These are phyloP conservation scores for Clanis bilineata DNA, from an alignment of 2,888 invertebrate genomes.

Conservation along the genomic window DNA sequence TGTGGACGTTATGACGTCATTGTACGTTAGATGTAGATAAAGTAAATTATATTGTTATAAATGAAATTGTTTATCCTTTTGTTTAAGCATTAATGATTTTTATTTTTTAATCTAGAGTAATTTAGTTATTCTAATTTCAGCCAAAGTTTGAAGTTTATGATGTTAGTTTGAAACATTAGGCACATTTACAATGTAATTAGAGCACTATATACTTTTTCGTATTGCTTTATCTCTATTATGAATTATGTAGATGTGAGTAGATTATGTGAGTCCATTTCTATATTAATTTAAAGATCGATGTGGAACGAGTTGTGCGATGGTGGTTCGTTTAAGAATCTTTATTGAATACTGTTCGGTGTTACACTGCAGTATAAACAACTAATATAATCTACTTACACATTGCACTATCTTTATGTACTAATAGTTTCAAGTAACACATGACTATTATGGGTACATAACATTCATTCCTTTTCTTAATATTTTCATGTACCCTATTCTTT, in stretches of 20 bases:
- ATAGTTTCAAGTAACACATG: not conserved
- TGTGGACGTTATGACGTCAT: not conserved
- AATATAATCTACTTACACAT: no score
- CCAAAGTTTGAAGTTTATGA: slow-evolving; percentile 55
- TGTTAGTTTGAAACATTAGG: slow-evolving; percentile 28
- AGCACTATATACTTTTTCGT: not conserved
- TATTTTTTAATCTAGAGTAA: slow-evolving; percentile 42
- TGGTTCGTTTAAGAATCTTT: no score
- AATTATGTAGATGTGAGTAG: no score
- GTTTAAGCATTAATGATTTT: slow-evolving; percentile 72
- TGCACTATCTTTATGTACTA: not conserved
- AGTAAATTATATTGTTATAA: slow-evolving; percentile 63
- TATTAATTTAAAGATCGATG: no score
- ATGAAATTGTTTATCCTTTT: slow-evolving; percentile 72
- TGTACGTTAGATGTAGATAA: slow-evolving; percentile 28
- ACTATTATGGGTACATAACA: slow-evolving; percentile 13
- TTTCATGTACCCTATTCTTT: not conserved
- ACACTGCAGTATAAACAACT: no score
- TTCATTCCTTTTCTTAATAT: slow-evolving; percentile 18
- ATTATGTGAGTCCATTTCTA: no score
- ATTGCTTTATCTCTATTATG: no score
- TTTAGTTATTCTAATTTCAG: slow-evolving; percentile 44
- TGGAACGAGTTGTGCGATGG: no score
- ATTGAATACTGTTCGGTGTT: no score
- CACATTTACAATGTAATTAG: slow-evolving; percentile 8